phyloP scores from a whole-genome alignment of 2,113 vertebrate species.

The Centropristis striata region DNA sequence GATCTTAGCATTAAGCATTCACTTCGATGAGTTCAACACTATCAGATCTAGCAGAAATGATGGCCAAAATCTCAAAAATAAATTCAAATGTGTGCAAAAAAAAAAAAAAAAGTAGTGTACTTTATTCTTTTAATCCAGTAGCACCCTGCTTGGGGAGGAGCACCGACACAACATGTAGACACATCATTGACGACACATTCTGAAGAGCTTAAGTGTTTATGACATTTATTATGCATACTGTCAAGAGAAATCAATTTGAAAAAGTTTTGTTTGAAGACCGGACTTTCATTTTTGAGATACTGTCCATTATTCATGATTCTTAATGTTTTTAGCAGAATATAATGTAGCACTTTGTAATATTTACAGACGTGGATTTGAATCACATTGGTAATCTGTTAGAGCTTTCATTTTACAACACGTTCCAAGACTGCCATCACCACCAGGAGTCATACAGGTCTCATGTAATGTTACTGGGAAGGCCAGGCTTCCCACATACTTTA shows the following conservation, averaged over 20 bases:
- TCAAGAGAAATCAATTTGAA: slow-evolving; percentile 64
- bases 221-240: slow-evolving; percentile 67
- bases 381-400: slow-evolving; percentile 40
- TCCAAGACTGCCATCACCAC: slow-evolving; percentile 28
- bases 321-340: slow-evolving; percentile 26
- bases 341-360: slow-evolving; percentile 54
- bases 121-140: too few species aligned
- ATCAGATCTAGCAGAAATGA: too few species aligned
- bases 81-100: too few species aligned
- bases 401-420: slow-evolving; percentile 63
- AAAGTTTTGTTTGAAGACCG: slow-evolving; percentile 50
- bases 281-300: slow-evolving; percentile 22
- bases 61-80: too few species aligned
- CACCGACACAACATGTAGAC: background rate
- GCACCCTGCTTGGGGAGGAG: too few species aligned
- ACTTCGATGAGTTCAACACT: too few species aligned
- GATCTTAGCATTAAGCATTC: too few species aligned
- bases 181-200: background rate
- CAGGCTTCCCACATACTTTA: slow-evolving; percentile 8
- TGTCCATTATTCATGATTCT: slow-evolving; percentile 20
- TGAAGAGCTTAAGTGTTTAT: slow-evolving; percentile 22
- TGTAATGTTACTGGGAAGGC: slow-evolving; percentile 3
- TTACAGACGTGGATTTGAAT: slow-evolving; percentile 59
- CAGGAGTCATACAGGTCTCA: slow-evolving; percentile 15
- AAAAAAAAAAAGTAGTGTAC: too few species aligned